phyloP scores from a whole-genome alignment of 2,797 vertebrate species.

The Dryobates pubescens region DNA sequence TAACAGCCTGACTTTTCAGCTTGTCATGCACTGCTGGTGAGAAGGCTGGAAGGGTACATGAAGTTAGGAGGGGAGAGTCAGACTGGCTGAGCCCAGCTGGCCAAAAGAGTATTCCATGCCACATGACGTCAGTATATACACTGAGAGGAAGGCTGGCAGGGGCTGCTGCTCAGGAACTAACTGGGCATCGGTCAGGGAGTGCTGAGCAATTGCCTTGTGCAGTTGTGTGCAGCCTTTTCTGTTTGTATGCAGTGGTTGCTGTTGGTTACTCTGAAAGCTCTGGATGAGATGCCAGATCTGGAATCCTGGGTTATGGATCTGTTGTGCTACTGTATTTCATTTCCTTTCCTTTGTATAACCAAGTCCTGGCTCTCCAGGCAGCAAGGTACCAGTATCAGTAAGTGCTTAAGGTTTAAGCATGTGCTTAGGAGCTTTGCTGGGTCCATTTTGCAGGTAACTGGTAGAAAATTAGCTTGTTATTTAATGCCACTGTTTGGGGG shows the following conservation, averaged over 20 bases:
- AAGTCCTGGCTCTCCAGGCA: background rate
- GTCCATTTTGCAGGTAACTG: background rate
- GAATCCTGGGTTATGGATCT: background rate
- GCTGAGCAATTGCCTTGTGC: background rate
- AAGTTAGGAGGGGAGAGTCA: background rate
- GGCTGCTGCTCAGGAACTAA: background rate
- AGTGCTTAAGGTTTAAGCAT: background rate
- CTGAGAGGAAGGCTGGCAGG: background rate
- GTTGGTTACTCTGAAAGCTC: background rate
- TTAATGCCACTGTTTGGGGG: background rate
- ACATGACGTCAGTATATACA: background rate
- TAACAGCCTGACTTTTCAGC: background rate
- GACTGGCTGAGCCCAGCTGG: background rate
- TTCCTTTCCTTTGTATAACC: background rate
- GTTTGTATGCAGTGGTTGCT: accelerated
- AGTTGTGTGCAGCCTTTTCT: background rate
- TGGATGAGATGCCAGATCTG: background rate
- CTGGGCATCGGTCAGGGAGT: background rate
- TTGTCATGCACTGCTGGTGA: background rate
- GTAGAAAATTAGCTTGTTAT: background rate
- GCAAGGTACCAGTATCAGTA: background rate
- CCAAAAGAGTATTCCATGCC: background rate
- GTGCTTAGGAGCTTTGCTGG: background rate
- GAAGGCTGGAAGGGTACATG: background rate
- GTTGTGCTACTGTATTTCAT: background rate